Percentiles rank a stretch among this genome's conserved stretches.
These are phyloP conservation scores for cattle (Bos taurus) DNA, from an alignment of 2,113 vertebrate species.

Conservation along the genomic window DNA sequence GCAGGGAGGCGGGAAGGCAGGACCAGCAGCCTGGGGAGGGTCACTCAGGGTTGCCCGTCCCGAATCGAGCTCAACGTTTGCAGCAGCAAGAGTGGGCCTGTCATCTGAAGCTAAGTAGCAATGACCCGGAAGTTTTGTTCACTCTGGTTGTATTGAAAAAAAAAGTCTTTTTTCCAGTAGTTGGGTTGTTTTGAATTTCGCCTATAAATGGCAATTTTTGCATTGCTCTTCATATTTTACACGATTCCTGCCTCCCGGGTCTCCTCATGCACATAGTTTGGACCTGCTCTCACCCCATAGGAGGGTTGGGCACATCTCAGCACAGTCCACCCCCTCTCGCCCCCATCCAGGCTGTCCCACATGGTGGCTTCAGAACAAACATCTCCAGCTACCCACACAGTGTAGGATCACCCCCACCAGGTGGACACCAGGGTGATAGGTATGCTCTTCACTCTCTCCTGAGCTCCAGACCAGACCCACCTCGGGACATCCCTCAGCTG, in stretches of 20 bases:
- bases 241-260: accelerated
- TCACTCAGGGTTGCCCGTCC: not conserved
- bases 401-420: not conserved
- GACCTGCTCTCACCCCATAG: not conserved
- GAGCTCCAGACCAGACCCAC: not conserved
- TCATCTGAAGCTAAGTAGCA: not conserved
- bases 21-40: accelerated
- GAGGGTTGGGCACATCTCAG: not conserved
- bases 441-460: not conserved
- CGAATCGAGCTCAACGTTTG: accelerated
- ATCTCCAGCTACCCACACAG: not conserved
- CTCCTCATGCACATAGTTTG: accelerated
- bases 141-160: not conserved
- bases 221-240: accelerated
- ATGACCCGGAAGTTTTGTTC: not conserved
- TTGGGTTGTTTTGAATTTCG: not conserved
- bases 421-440: too few relatives aligned
- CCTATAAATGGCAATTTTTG: not conserved
- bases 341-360: not conserved
- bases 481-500: not conserved
- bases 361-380: not conserved
- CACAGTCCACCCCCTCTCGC: not conserved
- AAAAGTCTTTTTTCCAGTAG: not conserved
- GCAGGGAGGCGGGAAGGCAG: accelerated
- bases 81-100: accelerated